Percentiles rank a stretch among this genome's conserved stretches.
Conservation (phyloP, 2,888 invertebrate species). For the Iphiclides podalirius region DNA sequence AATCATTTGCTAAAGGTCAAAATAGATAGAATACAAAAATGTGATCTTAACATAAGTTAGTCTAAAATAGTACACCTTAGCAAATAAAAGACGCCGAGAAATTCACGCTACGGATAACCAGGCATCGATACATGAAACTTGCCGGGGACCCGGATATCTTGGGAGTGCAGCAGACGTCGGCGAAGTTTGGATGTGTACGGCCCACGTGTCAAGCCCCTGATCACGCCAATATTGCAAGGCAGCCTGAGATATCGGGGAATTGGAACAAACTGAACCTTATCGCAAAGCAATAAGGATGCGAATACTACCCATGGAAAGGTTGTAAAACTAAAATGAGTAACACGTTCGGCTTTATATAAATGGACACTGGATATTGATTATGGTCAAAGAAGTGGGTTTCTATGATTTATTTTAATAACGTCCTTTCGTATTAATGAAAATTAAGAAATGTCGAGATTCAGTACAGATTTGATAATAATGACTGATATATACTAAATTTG, state of each 20-base stretch:
- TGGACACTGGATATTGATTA: slow-evolving; percentile 32
- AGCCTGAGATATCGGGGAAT: neutral
- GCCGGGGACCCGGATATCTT: slow-evolving; percentile 36
- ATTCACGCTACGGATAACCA: slow-evolving; percentile 42
- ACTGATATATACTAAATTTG: no score
- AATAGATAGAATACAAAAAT: no score
- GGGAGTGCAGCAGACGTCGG: slow-evolving; percentile 49
- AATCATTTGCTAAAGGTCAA: no score
- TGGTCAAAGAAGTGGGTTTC: neutral
- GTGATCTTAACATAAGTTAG: no score
- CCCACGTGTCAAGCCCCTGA: slow-evolving; percentile 64
- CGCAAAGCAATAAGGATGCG: neutral
- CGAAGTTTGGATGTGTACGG: slow-evolving; percentile 51
- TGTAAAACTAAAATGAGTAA: slow-evolving; percentile 26
- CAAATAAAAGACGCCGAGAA: no score
- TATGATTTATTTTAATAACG: neutral
- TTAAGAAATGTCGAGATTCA: no score
- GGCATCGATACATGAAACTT: slow-evolving; percentile 36
- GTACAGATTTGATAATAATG: no score
- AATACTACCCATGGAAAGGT: slow-evolving; percentile 8
- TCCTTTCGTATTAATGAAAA: no score
- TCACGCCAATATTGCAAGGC: slow-evolving; percentile 59
- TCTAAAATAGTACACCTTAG: no score
- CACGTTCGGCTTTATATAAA: slow-evolving; percentile 26
- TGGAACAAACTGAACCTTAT: slow-evolving; percentile 23